Base-by-base conservation (phyloP, 2,113 vertebrate species). In the Bambusicola thoracicus region DNA sequence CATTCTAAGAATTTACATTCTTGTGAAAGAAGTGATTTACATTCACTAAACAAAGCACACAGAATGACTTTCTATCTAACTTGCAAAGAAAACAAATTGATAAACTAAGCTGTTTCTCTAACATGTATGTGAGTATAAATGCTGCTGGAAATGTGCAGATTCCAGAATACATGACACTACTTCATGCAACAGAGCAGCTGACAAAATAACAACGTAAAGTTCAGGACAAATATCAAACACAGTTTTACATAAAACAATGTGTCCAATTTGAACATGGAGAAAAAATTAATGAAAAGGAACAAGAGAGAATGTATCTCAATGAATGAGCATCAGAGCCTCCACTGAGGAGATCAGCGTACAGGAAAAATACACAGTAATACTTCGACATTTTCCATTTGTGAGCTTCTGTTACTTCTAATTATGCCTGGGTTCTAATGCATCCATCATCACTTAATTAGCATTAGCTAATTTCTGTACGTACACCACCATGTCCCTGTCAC, bases 301-400 rank as follows among this genome's bases (percentile, higher is more conserved):
- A 41, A 75, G 25, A 68, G 6, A 41, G 6, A 80, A 17, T 21
- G 12, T n/a, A 38, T 81, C 81, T 56, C 27, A 81, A 22, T 58
- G 24, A 81, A 67, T 18, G n/a, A 92, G 36, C 18, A 69, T 18
- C 36, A 82, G n/a, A 93, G 58, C 6, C 20, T 68, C 48, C 41
- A 73, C 16, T 55, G 29, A 62, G 8, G 46, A 4, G 2, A 86
- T 0, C 1, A 1, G 7, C 22, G 2, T 61, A 68, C 17, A 29
- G 40, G 32, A 81, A 75, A 8, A 68, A 79, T 32, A 79, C 10
- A 56, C 12, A 38, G 4, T 25, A 85, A 75, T 38, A 84, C 49
- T 69, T 48, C 51, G 29, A 46, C 27, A 2, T 11, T 75, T 59
- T 72, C 53, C 18, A 30, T 51, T 46, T 46, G 24, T 24, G 84